Conservation (phyloP, 2,888 invertebrate species). For the Sicus ferrugineus region DNA sequence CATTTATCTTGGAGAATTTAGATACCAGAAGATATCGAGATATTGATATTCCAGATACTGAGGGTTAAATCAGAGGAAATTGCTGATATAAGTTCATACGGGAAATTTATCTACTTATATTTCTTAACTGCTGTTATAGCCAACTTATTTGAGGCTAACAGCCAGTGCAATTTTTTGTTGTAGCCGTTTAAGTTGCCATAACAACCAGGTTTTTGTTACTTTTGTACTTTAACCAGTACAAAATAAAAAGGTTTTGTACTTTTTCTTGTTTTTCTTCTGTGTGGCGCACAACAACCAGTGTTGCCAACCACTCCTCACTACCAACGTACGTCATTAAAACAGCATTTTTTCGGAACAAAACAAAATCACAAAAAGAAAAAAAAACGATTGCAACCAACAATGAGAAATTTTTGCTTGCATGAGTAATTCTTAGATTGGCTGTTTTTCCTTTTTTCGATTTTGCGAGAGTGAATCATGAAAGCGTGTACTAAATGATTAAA, state of each 20-base stretch:
- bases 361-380: not conserved
- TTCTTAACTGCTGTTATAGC: too few species aligned
- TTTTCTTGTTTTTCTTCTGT: not conserved
- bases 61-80: too few species aligned
- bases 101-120: too few species aligned
- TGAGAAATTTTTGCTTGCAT: not conserved
- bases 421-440: not conserved
- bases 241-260: not conserved
- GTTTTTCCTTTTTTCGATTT: not conserved
- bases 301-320: slow-evolving; percentile 19
- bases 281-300: not conserved
- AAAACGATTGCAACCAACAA: not conserved
- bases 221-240: not conserved
- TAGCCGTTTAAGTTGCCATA: too few species aligned
- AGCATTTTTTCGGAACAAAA: not conserved
- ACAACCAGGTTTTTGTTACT: slow-evolving; percentile 15
- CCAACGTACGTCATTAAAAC: slow-evolving; percentile 10
- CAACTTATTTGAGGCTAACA: too few species aligned
- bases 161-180: too few species aligned
- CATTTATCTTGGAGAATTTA: too few species aligned
- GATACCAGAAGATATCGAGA: too few species aligned
- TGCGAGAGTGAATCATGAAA: slow-evolving; percentile 15
- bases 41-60: too few species aligned
- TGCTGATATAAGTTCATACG: too few species aligned
- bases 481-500: slow-evolving; percentile 14